These are phyloP conservation scores for Andrena camellia DNA, from an alignment of 2,888 invertebrate genomes.

Conservation along the genomic window DNA sequence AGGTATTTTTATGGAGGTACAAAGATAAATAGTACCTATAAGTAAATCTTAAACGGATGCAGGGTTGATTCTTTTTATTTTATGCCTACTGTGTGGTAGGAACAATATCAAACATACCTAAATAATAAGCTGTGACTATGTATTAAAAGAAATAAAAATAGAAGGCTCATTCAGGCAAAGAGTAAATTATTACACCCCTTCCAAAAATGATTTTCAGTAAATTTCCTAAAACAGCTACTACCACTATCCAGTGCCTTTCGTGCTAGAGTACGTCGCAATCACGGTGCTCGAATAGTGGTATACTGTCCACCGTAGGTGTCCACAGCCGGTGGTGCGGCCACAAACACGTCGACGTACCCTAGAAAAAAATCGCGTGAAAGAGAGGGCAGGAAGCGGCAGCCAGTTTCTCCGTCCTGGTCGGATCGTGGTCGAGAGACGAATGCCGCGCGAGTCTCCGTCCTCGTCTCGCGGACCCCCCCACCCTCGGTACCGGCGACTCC, in stretches of 20 bases:
- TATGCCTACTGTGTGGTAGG: neutral
- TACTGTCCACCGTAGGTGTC: conserved; percentile 45
- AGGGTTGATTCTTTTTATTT: no score
- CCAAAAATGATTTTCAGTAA: neutral
- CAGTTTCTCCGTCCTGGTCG: conserved; percentile 66
- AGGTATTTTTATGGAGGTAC: neutral
- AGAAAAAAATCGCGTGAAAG: conserved; percentile 50
- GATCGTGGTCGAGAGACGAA: conserved; percentile 72
- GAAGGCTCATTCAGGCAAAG: no score
- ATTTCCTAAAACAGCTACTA: neutral
- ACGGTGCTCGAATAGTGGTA: conserved; percentile 38
- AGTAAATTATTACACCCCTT: no score
- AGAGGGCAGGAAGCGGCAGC: conserved; percentile 47
- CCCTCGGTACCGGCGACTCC: conserved; percentile 49
- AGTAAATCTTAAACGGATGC: no score
- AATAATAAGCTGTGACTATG: no score
- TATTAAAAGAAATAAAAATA: no score
- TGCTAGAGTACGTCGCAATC: neutral
- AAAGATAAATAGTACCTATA: no score
- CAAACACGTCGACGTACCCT: conserved; percentile 34
- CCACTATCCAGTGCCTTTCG: neutral
- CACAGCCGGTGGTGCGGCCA: conserved; percentile 33
- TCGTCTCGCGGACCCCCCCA: conserved; percentile 73
- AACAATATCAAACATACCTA: no score
- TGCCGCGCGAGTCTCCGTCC: conserved; percentile 71